Base-by-base conservation (phyloP, 1,140 invertebrate genomes). In the Dendroctonus ponderosae region DNA sequence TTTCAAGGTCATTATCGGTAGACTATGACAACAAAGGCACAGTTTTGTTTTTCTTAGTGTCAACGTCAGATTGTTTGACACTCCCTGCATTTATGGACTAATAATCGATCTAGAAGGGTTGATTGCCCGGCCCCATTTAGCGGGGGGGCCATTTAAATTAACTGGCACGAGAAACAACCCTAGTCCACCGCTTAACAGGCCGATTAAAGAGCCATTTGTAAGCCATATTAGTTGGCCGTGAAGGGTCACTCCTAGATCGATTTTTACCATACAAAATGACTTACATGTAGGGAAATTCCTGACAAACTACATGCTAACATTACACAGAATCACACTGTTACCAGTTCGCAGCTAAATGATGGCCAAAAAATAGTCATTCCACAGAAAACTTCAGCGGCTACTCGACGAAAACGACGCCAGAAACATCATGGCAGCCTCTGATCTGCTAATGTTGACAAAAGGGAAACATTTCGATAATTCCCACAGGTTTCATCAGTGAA, bases 341-440 rank as follows among this genome's bases (percentile, higher is more conserved):
- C 75, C 75, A 75, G 71, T 75, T 74, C 62, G 71, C 62, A 67
- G 62, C 64, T 68, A 67, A 63, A 71, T 69, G 59, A 59, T 61
- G 54, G 66, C 74, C 70, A 74, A 71, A 76, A 70, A 70, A 68
- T 70, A 71, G 70, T 72, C 78, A 80, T 79, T 74, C 71, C 77
- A 73, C 58, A 44, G 75, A 75, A 76, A 74, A 68, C 70, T 75
- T 72, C 59, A 64, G 67, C 7, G 69, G 66, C 52, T 41, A 43
- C n/a, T 54, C 0, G 15, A 54, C 7, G 26, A 49, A 63, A 63
- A 63, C 62, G 62, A 63, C 48, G 62, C 62, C 43, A 14, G 41
- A 63, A 63, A 63, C 62, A 63, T 63, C 62, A 63, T 63, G 62
- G 62, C 62, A 63, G 62, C 53, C 62, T 38, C 9, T 26, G 26